Base-by-base conservation (phyloP, 2,113 vertebrate species). In the Lampris megalopsis region DNA sequence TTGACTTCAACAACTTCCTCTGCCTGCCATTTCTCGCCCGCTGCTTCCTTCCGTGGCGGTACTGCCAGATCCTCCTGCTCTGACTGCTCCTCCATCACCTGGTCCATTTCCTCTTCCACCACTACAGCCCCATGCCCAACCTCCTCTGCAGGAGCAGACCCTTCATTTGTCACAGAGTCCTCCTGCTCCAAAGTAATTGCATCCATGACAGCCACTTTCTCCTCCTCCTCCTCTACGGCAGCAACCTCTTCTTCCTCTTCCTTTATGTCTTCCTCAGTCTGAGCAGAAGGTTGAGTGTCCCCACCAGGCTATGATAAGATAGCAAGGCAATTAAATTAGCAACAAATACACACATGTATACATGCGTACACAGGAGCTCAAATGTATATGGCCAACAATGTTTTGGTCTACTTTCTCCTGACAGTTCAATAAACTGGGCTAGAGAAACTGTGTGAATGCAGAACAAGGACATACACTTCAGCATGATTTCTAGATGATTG, bases 101-200 rank as follows among this genome's bases (percentile, higher is more conserved):
- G 37, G 43, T 81, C 77, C 13, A 1, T 47, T n/a, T 82, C 77
- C 70, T 82, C 76, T 52, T 24, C 24, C 24, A 24, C 24, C 24
- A 24, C 24, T 24, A 24, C 24, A 24, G 24, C 24, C 24, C 24
- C 24, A 24, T 24, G 24, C 24, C 24, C 24, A 24, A 24, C 50
- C 35, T 82, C 77, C 70, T 82, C 76, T 52, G 58, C 42, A 58
- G 75, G 64, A 68, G 35, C 35, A 5, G 4, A 6, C 47, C 77
- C 72, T 57, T 60, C 37, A 48, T 80, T 63, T 6, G 43, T 36
- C 5, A 11, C 68, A 57, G 63, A 35, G 43, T 68, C 75, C 35
- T 67, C 75, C 65, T 68, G 45, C n/a, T 83, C 87, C 1, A 58
- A 57, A 24, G 60, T 40, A 52, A 56, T 69, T 38, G 72, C 76